Base-by-base conservation (phyloP, 2,888 invertebrate genomes). In the Lomographa bimaculata region DNA sequence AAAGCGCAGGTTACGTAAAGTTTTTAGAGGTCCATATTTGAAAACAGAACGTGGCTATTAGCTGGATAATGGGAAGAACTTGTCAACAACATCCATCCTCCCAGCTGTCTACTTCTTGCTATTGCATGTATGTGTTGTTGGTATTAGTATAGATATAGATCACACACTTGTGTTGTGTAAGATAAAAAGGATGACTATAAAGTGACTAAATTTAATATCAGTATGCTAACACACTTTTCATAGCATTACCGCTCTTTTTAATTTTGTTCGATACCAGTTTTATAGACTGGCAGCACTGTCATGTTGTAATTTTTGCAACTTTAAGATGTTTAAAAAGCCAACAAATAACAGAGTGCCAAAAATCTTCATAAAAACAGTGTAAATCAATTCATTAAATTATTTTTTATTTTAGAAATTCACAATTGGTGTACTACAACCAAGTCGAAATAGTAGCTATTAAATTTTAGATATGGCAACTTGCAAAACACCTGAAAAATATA, bases 81-180 rank as follows among this genome's bases (percentile, higher is more conserved):
- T 67, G 71, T 67, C 66, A 58, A 73, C 75, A 77, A 67, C 78
- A 82, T 78, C 80, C 86, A 83, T 85, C 73, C 79, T 82, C 79
- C 71, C 84, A 85, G 84, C 83, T 86, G 84, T 80, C 77, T 75
- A 81, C 83, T 85, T 83, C 82, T 85, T 85, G 83, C 77, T 83
- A 66, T 77, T 80, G 53, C 59, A 57, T 57, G 18, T 21, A 46
- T 43, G 36, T 50, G 71, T 78, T 74, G 70, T 77, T 76, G 66
- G 58, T 61, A 62, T 59, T 54, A 7, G 18, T 25, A 19, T 50
- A 71, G 28, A 28, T 36, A 34, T 26, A 32, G 38, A 46, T 43
- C 58, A 59, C 69, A 71, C 55, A 71, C 18, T 12, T 7, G 11
- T 14, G 18, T 34, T 18, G 64, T 62, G 59, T 64, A 71, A 73